Evolutionary conservation across 1,140 invertebrate genomes (phyloP).

Genomic region (Drosophila kanapiae): DNA sequence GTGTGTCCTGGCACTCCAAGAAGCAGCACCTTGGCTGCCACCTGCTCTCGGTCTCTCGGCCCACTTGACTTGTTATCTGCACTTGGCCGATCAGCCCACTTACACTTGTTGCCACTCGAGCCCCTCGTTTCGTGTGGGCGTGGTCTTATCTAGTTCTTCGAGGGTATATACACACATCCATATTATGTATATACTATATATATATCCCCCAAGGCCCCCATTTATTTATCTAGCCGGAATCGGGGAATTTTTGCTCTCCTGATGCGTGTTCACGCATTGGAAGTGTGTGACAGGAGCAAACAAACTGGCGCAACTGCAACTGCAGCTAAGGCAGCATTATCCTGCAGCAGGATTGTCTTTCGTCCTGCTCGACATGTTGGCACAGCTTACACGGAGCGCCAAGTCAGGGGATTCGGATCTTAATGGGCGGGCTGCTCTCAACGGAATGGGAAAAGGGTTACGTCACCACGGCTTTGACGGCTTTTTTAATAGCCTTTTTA

Average conservation of each 20-base stretch:
- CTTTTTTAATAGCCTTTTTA: constrained; percentile 5
- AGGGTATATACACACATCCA: not conserved
- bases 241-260: constrained; percentile 40
- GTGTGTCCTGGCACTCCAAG: constrained; percentile 11
- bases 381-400: constrained; percentile 52
- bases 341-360: constrained; percentile 42
- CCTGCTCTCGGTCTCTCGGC: constrained; percentile 49
- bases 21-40: constrained; percentile 32
- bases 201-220: constrained; percentile 18
- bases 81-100: constrained; percentile 76
- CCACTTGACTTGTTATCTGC: constrained; percentile 78
- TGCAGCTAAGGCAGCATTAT: constrained; percentile 21
- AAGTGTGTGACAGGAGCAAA: constrained; percentile 39
- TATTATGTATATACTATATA: not conserved
- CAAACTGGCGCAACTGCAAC: constrained; percentile 47
- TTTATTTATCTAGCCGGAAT: constrained; percentile 57
- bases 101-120: constrained; percentile 77
- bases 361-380: constrained; percentile 39
- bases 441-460: constrained; percentile 16
- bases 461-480: not conserved
- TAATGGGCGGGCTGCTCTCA: constrained; percentile 15
- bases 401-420: constrained; percentile 24
- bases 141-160: constrained; percentile 17
- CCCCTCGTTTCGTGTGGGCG: constrained; percentile 15
- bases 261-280: constrained; percentile 62